Evolutionary conservation across 2,797 vertebrate genomes (phyloP), one percentile per base, ranked within the genome.

Genomic region (Hoplostethus atlanticus): DNA sequence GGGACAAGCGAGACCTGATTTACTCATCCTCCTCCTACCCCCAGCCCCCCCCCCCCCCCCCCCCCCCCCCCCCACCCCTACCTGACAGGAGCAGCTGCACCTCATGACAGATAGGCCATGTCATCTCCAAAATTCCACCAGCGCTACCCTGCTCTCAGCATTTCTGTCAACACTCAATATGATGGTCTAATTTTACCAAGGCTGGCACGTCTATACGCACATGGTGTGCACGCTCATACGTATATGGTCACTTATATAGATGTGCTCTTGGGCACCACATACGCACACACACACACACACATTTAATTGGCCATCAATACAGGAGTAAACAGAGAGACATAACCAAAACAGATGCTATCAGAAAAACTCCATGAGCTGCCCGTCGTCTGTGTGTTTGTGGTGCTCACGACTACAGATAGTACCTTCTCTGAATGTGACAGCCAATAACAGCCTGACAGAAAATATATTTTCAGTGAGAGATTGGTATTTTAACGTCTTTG

Each of bases 161-260:
- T 91, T 93, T 94, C 93, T 94, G 93, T 95, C 94, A 94, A 72
- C 94, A 92, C 94, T 93, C 92, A 93, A 90, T 87, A 91, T 94
- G 94, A 95, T 78, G 77, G 87, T 94, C 94, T 95, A 94, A 95
- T 95, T 94, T 95, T 95, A 94, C 84, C 87, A 58, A 71, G 76
- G 73, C 70, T 64, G 76, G 72, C 63, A 64, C 30, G 59, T 67
- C 50, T 21, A 21, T 21, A 21, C 21, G 21, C 21, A 21, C 21
- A 21, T 21, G 21, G 21, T 21, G 63, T 52, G 46, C 62, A 51
- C 21, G 51, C 55, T 59, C 40, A 40, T 30, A 34, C 21, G 31
- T 57, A 67, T 55, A 67, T 16, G 40, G 57, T 69, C 21, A 71
- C 17, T 63, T 50, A 51, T 56, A 51, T 38, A 65, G 50, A 65